phyloP scores from a whole-genome alignment of 2,797 vertebrate species.

The Sandelia bainsii region DNA sequence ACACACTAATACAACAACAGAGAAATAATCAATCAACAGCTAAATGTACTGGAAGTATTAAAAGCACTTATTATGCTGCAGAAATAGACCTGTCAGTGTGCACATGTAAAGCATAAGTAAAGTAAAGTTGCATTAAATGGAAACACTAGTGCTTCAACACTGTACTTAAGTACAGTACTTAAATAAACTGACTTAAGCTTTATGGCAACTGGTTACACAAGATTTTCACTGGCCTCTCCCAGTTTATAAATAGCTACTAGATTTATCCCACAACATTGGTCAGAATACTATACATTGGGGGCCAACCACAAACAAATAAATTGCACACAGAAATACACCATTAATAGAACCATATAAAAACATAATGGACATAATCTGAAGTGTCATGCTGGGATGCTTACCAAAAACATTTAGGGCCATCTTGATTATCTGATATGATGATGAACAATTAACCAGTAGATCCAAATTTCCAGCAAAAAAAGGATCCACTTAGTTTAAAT shows the following conservation, averaged over 20 bases:
- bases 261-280: background rate
- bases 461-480: conserved; percentile 39
- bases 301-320: background rate
- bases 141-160: background rate
- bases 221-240: background rate
- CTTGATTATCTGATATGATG: conserved; percentile 58
- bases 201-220: background rate
- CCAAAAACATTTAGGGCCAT: conserved; percentile 83
- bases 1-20: background rate
- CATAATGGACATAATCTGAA: background rate
- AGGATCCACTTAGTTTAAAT: conserved; percentile 32
- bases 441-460: conserved; percentile 53
- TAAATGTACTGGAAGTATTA: background rate
- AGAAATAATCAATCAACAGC: background rate
- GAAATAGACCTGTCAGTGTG: too few species aligned
- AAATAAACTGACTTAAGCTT: background rate
- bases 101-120: too few species aligned
- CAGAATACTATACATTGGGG: background rate
- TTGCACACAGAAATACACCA: background rate
- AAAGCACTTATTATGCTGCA: background rate
- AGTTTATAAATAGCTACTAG: background rate
- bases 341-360: background rate
- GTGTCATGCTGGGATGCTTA: conserved; percentile 42
- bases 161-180: background rate
- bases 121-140: background rate